Evolutionary conservation across 2,888 invertebrate genomes (phyloP).

Genomic region (Netelia melanura): DNA sequence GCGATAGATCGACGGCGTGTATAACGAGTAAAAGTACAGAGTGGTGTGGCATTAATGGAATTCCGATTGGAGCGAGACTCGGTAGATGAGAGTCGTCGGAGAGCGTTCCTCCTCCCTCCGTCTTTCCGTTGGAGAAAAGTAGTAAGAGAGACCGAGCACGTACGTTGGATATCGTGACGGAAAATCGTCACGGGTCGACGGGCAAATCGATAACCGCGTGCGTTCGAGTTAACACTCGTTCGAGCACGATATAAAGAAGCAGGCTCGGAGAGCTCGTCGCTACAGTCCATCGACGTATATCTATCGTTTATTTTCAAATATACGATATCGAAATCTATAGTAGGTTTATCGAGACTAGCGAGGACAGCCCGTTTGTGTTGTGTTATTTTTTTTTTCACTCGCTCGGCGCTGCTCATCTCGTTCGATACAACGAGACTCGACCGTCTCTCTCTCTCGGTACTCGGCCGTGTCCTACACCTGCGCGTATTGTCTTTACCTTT

Average conservation of each 20-base stretch:
- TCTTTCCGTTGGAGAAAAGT: constrained; percentile 6
- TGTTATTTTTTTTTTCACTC: not conserved
- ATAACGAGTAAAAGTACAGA: constrained; percentile 29
- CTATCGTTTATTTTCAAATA: constrained; percentile 29
- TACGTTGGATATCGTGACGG: constrained; percentile 43
- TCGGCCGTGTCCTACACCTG: no score
- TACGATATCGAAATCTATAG: not conserved
- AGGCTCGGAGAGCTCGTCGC: not conserved
- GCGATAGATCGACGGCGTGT: not conserved
- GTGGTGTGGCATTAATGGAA: constrained; percentile 56
- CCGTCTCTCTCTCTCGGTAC: no score
- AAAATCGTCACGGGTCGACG: constrained; percentile 68
- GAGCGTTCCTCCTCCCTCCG: no score
- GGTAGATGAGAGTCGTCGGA: constrained; percentile 35
- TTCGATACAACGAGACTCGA: not conserved
- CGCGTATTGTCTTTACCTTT: not conserved
- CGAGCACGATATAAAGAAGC: constrained; percentile 37
- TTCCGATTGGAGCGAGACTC: constrained; percentile 56
- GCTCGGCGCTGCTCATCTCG: not conserved
- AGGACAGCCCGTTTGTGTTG: not conserved
- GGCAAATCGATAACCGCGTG: constrained; percentile 69
- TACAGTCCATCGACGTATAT: not conserved
- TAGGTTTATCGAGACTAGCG: not conserved
- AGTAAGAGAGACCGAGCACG: constrained; percentile 43
- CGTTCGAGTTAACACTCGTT: constrained; percentile 56